Base-by-base conservation (phyloP, 2,888 invertebrate species). In the Lutraria lutraria region DNA sequence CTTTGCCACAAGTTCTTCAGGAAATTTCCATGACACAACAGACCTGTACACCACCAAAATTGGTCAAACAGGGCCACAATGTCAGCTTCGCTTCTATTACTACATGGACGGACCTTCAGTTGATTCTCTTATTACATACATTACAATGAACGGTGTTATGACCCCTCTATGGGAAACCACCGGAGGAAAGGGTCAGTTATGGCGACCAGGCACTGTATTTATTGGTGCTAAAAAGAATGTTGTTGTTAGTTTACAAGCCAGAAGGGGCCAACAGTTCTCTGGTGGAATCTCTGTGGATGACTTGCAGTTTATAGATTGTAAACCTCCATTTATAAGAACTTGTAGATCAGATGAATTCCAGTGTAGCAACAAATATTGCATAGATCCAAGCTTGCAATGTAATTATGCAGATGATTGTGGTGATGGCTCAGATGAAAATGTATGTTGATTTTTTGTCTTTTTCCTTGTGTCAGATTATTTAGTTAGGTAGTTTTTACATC, bases 341-440 rank as follows among this genome's bases (percentile, higher is more conserved):
- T 93, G 93, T 31, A 93, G 92, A 68, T 15, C 68, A 0, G 85
- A 87, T 43, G 89, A 92, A 54, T 94, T 93, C 82, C 86, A 91
- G 10, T 96, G 96, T 90, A 85, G 60, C 25, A 95, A 94, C 88
- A 92, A 94, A 29, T 94, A 92, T 91, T 95, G 95, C 89, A 93
- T 95, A 12, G 89, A 92, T 83, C 90, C 90, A 19, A 82, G 60
- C 25, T 89, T 90, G 12, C 92, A 94, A 63, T 96, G 96, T 94
- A 94, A 96, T 91, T 95, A 92, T 81, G 94, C 94, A 10, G 93
- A 95, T 88, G 95, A 96, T 85, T 96, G 96, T 92, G 95, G 95
- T 19, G 96, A 96, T 83, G 83, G 68, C 8, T 93, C 94, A n/a
- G 96, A 96, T 93, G 96, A 96, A 94, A 76, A 88, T 86, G 94